These are phyloP conservation scores for Drosophila grimshawi DNA, from an alignment of 1,140 invertebrate species.

Conservation along the genomic window DNA sequence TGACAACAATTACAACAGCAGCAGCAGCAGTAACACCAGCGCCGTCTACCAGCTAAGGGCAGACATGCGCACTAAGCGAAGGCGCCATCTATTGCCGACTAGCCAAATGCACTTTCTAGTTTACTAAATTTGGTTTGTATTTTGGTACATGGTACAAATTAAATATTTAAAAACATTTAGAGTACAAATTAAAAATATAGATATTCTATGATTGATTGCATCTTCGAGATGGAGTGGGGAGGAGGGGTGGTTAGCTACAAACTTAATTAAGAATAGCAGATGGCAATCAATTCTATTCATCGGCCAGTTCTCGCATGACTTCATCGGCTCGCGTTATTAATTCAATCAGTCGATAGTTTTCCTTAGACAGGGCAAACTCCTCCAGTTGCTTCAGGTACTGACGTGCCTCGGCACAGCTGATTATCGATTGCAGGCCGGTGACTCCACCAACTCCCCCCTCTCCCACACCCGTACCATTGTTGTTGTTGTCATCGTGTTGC, in stretches of 20 bases:
- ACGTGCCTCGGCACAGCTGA: conserved; percentile 70
- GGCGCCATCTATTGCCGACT: conserved; percentile 23
- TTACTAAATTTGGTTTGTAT: conserved; percentile 13
- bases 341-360: conserved; percentile 76
- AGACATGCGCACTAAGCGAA: conserved; percentile 50
- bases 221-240: conserved; percentile 63
- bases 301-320: conserved; percentile 74
- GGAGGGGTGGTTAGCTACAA: conserved; percentile 1
- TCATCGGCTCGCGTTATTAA: conserved; percentile 77
- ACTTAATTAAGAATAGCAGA: neutral
- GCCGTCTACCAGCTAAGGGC: conserved; percentile 48
- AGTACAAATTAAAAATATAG: conserved; percentile 59
- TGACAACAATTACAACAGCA: conserved; percentile 9
- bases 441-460: neutral
- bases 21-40: conserved; percentile 7
- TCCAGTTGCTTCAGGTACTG: conserved; percentile 78
- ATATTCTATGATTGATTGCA: conserved; percentile 68
- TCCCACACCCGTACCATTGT: conserved; percentile 20
- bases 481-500: conserved; percentile 68
- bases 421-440: conserved; percentile 40
- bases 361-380: conserved; percentile 74
- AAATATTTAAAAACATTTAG: neutral
- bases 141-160: neutral
- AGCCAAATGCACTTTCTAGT: neutral
- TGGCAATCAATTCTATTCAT: conserved; percentile 26